These are phyloP conservation scores for Volucella inanis DNA, from an alignment of 2,888 invertebrate genomes.

Conservation along the genomic window DNA sequence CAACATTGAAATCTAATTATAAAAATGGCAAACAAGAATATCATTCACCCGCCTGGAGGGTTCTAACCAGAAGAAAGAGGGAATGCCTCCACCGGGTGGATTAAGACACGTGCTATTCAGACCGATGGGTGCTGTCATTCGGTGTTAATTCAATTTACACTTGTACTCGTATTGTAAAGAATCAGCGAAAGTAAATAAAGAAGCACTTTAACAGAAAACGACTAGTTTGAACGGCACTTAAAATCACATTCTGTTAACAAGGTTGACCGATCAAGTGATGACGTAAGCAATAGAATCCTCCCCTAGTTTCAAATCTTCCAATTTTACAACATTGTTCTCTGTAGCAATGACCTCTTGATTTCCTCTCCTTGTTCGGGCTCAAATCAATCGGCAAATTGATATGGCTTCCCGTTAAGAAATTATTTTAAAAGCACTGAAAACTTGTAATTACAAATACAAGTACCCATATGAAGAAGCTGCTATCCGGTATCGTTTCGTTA, in stretches of 20 bases:
- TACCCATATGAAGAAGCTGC: too few species aligned
- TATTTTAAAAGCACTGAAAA: conserved; percentile 34
- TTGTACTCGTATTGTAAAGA: background rate
- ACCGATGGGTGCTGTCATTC: background rate
- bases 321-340: too few species aligned
- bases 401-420: conserved; percentile 32
- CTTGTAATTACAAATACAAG: conserved; percentile 38
- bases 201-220: too few species aligned
- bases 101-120: conserved; percentile 26
- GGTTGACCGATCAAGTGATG: too few species aligned
- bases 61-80: background rate
- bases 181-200: too few species aligned
- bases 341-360: background rate
- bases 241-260: too few species aligned
- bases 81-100: background rate
- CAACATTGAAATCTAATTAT: conserved; percentile 30
- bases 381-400: background rate
- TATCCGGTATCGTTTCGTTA: conserved; percentile 33
- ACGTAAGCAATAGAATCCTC: too few species aligned
- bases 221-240: too few species aligned
- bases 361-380: conserved; percentile 16
- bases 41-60: background rate
- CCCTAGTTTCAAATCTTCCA: too few species aligned
- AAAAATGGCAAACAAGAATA: conserved; percentile 4
- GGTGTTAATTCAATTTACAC: background rate